phyloP scores from a whole-genome alignment of 2,113 vertebrate species.

The Ptilorrhoa leucosticta region DNA sequence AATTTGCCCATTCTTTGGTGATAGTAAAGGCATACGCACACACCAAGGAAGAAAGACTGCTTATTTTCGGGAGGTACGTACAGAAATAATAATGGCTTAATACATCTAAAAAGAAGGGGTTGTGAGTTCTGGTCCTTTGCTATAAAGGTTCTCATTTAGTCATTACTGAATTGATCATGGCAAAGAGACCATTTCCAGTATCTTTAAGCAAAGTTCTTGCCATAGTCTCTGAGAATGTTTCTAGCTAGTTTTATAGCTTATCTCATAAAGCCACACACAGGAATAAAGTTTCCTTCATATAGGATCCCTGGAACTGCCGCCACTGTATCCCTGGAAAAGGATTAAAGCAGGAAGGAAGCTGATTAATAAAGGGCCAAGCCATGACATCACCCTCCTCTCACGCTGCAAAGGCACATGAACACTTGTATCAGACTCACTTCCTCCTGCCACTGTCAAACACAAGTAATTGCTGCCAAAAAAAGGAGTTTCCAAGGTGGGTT shows the following conservation, averaged over 20 bases:
- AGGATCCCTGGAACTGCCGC: not conserved
- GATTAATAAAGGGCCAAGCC: not conserved
- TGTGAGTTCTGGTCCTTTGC: not conserved
- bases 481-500: not conserved
- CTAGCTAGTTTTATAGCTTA: not conserved
- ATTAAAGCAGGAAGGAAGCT: not conserved
- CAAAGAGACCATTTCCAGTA: not conserved
- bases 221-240: not conserved
- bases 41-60: not conserved
- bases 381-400: not conserved
- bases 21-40: not conserved
- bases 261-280: not conserved
- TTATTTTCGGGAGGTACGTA: not conserved
- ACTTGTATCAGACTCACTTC: not conserved
- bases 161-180: not conserved
- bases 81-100: not conserved
- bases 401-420: rapidly evolving
- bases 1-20: not conserved
- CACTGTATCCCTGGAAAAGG: not conserved
- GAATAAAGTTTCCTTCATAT: not conserved
- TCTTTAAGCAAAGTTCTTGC: not conserved
- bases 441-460: not conserved
- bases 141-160: not conserved
- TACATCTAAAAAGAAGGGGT: not conserved
- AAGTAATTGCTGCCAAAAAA: not conserved